These are phyloP conservation scores for Drosophila falleni DNA, from an alignment of 2,888 invertebrate species.

Conservation along the genomic window DNA sequence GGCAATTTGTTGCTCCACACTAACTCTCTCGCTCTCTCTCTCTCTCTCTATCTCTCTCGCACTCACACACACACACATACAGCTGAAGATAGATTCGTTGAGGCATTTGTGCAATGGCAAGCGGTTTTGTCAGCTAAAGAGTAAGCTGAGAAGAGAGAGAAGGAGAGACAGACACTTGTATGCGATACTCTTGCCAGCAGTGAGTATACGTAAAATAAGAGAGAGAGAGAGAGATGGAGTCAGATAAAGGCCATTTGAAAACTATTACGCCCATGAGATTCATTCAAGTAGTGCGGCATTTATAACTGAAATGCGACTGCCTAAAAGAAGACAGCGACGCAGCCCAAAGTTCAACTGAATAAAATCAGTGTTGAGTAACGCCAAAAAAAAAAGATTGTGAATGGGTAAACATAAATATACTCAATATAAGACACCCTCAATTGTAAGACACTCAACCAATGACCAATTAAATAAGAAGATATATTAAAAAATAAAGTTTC, in stretches of 20 bases:
- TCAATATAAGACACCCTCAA: constrained; percentile 2
- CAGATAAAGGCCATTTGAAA: constrained; percentile 76
- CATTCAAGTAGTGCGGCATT: constrained; percentile 80
- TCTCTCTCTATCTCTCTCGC: not conserved
- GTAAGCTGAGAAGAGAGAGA: not conserved
- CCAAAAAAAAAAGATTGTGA: constrained; percentile 7
- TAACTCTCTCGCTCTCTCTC: not conserved
- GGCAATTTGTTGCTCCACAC: constrained; percentile 57
- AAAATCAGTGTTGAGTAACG: constrained; percentile 48
- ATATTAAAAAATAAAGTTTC: constrained; percentile 10
- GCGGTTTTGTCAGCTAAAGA: constrained; percentile 24
- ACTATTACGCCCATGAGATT: constrained; percentile 81
- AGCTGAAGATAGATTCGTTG: constrained; percentile 26
- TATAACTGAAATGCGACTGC: constrained; percentile 72
- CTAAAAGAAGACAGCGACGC: constrained; percentile 15
- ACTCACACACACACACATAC: constrained; percentile 2
- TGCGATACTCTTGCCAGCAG: constrained; percentile 42
- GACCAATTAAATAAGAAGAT: constrained; percentile 18
- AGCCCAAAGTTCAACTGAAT: constrained; percentile 16
- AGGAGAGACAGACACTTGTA: constrained; percentile 32
- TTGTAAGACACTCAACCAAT: constrained; percentile 18
- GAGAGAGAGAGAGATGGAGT: constrained; percentile 26
- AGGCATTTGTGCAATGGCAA: constrained; percentile 47
- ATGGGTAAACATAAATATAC: not conserved
- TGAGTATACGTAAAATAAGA: constrained; percentile 28